phyloP scores from a whole-genome alignment of 2,888 invertebrate species.

The Acleris laterana region DNA sequence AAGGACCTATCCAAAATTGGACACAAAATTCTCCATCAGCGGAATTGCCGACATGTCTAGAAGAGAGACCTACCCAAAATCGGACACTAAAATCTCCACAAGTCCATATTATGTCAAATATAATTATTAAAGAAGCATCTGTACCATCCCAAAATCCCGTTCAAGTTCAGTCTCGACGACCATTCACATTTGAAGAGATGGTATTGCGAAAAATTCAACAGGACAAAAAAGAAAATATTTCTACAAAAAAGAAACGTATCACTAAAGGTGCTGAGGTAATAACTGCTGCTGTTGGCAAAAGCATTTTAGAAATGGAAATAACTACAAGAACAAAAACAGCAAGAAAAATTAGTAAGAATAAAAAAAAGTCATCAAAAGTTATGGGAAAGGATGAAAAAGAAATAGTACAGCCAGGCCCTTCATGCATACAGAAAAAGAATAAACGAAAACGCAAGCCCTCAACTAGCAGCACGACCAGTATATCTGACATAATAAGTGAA shows the following conservation, averaged over 20 bases:
- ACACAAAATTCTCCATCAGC: too few relatives aligned
- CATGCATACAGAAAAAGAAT: constrained; percentile 26
- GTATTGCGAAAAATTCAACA: constrained; percentile 4
- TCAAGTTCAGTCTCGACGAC: not conserved
- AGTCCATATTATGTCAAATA: too few relatives aligned
- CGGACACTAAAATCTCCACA: not conserved
- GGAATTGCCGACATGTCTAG: too few relatives aligned
- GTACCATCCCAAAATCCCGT: not conserved
- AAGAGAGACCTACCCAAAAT: too few relatives aligned
- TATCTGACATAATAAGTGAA: constrained; percentile 29
- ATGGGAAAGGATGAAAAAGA: not conserved
- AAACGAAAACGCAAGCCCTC: constrained; percentile 27
- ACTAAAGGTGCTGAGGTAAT: constrained; percentile 34
- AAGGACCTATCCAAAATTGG: too few relatives aligned
- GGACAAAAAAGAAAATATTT: constrained; percentile 6
- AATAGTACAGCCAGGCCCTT: constrained; percentile 25
- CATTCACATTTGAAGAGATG: not conserved
- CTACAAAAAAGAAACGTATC: constrained; percentile 23
- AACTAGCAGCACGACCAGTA: constrained; percentile 20
- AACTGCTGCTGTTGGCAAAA: constrained; percentile 15
- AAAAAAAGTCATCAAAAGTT: constrained; percentile 12
- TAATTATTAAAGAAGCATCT: not conserved
- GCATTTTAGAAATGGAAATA: constrained; percentile 6
- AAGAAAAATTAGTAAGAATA: constrained; percentile 2
- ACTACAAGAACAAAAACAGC: too few relatives aligned